phyloP scores from a whole-genome alignment of 2,113 vertebrate genomes.

The Pomatostomus ruficeps region DNA sequence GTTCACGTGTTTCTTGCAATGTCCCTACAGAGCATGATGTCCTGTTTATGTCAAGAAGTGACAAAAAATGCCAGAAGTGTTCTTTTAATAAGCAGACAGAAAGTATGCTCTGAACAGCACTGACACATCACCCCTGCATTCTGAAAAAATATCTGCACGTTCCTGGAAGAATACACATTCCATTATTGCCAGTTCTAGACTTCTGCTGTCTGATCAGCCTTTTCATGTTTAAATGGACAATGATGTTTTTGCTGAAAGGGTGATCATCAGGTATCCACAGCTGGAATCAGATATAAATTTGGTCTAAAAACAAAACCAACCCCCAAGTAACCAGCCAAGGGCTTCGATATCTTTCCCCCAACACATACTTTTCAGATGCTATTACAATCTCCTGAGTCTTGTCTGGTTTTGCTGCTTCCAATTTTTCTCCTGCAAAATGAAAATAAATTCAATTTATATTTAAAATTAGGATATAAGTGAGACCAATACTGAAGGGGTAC shows the following conservation, averaged over 20 bases:
- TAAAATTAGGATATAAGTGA: neutral
- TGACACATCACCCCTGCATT: neutral
- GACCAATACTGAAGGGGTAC: neutral
- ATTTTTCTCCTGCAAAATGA: constrained; percentile 32
- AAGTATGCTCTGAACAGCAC: neutral
- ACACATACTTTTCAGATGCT: constrained; percentile 70
- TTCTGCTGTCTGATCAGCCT: neutral
- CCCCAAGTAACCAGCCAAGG: neutral
- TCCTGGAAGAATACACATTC: neutral
- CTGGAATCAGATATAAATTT: neutral
- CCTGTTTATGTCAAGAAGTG: neutral
- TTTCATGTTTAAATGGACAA: neutral
- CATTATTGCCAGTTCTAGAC: neutral
- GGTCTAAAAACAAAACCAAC: neutral
- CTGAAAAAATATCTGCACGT: neutral
- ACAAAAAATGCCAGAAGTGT: neutral
- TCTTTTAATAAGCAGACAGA: neutral
- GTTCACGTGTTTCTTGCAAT: neutral
- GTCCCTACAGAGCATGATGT: neutral
- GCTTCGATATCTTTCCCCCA: neutral
- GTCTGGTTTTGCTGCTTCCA: neutral
- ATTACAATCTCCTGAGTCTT: constrained; percentile 30
- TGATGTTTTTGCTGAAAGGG: neutral
- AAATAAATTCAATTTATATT: neutral
- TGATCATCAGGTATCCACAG: neutral